These are phyloP conservation scores for Osedax fenrisi DNA, from an alignment of 2,888 invertebrate species.

Conservation along the genomic window DNA sequence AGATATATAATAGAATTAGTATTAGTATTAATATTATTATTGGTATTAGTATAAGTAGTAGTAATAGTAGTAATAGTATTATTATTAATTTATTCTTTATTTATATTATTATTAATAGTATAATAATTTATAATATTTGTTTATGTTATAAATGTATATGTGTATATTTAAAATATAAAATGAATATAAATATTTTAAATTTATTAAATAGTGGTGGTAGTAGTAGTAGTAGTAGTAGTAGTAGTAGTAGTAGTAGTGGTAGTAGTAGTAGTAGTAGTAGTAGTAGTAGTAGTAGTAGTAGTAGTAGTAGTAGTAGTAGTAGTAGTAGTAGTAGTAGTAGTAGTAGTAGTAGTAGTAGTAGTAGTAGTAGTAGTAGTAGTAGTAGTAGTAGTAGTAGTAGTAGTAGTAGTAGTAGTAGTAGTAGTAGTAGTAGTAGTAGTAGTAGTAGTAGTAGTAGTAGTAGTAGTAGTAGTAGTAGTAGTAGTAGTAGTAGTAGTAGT, in stretches of 20 bases:
- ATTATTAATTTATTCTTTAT: no score
- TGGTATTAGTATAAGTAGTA: no score
- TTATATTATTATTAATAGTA: no score
- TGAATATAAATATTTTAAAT: no score
- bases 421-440: neutral
- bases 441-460: neutral
- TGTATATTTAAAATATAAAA: no score
- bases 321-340: neutral
- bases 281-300: neutral
- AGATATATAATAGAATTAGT: no score
- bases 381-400: neutral
- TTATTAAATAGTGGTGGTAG: no score
- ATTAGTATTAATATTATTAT: no score
- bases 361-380: neutral
- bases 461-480: neutral
- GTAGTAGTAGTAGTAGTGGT: neutral
- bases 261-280: neutral
- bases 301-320: neutral
- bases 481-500: neutral
- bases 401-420: neutral
- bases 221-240: no score
- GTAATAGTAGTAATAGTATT: no score
- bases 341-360: neutral
- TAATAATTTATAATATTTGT: no score
- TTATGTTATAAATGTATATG: no score